A percentile compares a stretch with the other conserved stretches of the same genome.
These are phyloP conservation scores for Hydrolagus affinis DNA, from an alignment of 2,113 vertebrate species.

Conservation along the genomic window DNA sequence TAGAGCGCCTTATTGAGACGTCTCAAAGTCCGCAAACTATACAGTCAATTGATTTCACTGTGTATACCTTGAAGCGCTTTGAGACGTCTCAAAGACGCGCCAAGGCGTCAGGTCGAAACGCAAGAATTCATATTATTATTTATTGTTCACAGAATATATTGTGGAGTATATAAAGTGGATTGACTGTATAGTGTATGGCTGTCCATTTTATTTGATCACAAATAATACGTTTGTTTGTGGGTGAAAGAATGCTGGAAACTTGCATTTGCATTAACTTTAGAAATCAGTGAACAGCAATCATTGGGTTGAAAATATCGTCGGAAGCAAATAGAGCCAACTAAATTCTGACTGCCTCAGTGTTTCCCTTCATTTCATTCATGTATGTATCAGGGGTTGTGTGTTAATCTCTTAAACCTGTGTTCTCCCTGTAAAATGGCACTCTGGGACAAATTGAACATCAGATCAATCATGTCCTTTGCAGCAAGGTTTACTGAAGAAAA, in stretches of 20 bases:
- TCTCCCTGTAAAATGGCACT: slow-evolving; percentile 75
- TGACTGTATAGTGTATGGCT: too few relatives aligned
- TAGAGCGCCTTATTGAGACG: too few relatives aligned
- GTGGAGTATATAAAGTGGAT: too few relatives aligned
- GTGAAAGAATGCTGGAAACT: slow-evolving; percentile 56
- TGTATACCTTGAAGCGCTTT: too few relatives aligned
- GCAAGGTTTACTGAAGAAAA: slow-evolving; percentile 61
- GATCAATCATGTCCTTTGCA: slow-evolving; percentile 78
- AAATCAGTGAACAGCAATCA: slow-evolving; percentile 70
- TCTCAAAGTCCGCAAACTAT: too few relatives aligned
- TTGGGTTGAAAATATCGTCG: slow-evolving; percentile 69
- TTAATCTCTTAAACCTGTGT: slow-evolving; percentile 75
- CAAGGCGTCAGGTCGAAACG: too few relatives aligned
- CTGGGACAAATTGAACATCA: slow-evolving; percentile 75
- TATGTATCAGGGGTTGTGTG: slow-evolving; percentile 71
- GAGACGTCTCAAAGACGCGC: too few relatives aligned
- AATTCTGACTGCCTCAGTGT: slow-evolving; percentile 76
- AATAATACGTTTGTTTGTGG: slow-evolving; percentile 57
- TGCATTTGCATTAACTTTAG: slow-evolving; percentile 60
- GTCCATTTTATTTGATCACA: too few relatives aligned
- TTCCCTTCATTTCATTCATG: slow-evolving; percentile 66
- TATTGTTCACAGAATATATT: too few relatives aligned
- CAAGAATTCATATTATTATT: too few relatives aligned
- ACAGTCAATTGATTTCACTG: too few relatives aligned
- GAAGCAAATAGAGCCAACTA: slow-evolving; percentile 71